These are phyloP conservation scores for Sebastes melanostomus DNA, from an alignment of 2,797 vertebrate genomes.

Conservation along the genomic window DNA sequence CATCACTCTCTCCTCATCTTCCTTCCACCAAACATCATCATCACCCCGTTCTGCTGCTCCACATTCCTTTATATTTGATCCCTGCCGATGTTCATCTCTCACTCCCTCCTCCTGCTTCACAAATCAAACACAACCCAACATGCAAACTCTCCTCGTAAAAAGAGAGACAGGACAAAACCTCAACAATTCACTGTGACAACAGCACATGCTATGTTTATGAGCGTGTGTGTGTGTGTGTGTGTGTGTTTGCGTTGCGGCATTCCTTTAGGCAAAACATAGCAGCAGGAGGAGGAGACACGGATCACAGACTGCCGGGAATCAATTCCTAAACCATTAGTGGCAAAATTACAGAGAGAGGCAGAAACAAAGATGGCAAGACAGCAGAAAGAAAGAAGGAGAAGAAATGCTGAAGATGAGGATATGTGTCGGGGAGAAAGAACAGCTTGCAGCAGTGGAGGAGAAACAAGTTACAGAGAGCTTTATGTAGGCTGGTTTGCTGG, in stretches of 20 bases:
- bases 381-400: not conserved
- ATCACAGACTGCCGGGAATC: constrained; percentile 47
- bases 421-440: constrained; percentile 18
- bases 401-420: constrained; percentile 18
- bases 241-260: constrained; percentile 17
- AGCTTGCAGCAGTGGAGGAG: constrained; percentile 38
- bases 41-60: constrained; percentile 16
- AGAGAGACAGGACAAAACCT: constrained; percentile 27
- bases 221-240: not conserved
- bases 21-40: not conserved
- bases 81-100: constrained; percentile 48
- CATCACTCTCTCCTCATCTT: not conserved
- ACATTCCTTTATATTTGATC: constrained; percentile 57
- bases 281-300: constrained; percentile 28
- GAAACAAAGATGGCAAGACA: not conserved
- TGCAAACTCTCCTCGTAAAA: constrained; percentile 3
- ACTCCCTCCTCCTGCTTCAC: constrained; percentile 18
- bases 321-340: constrained; percentile 43
- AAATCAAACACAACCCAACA: constrained; percentile 43
- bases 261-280: constrained; percentile 48
- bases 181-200: constrained; percentile 32
- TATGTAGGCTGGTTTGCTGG: constrained; percentile 41
- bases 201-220: not conserved
- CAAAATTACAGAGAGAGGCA: constrained; percentile 41
- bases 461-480: constrained; percentile 33